Evolutionary conservation across 2,113 vertebrate genomes (phyloP).

Genomic region (Nothocercus nigrocapillus): DNA sequence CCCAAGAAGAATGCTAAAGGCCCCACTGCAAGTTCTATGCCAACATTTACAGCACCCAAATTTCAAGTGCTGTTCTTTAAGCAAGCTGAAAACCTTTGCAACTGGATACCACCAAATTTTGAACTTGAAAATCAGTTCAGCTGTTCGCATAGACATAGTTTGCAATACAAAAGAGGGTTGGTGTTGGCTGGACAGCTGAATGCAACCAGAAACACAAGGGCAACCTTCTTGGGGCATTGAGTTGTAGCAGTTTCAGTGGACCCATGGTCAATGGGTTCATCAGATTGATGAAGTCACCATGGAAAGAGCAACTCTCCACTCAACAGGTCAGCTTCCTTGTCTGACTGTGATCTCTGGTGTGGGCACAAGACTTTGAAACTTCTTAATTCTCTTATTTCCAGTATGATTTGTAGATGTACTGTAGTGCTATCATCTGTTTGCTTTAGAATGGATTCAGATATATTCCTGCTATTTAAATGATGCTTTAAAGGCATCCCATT

Average conservation of each 20-base stretch:
- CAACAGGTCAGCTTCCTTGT: background rate
- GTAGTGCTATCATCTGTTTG: background rate
- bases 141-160: background rate
- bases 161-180: background rate
- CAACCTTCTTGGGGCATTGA: background rate
- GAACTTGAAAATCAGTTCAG: background rate
- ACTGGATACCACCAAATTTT: background rate
- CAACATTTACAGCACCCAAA: background rate
- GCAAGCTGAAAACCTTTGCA: background rate
- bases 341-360: background rate
- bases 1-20: background rate
- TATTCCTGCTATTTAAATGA: background rate
- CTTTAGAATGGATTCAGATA: background rate
- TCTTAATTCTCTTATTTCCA: background rate
- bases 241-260: background rate
- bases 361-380: background rate
- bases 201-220: background rate
- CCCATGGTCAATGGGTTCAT: background rate
- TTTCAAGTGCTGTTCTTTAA: background rate
- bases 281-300: background rate
- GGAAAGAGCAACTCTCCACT: background rate
- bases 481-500: too few relatives aligned
- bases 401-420: background rate
- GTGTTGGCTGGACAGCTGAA: too few relatives aligned
- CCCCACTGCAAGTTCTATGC: background rate